Evolutionary conservation across 2,888 invertebrate genomes (phyloP).

Genomic region (Pyralis farinalis): DNA sequence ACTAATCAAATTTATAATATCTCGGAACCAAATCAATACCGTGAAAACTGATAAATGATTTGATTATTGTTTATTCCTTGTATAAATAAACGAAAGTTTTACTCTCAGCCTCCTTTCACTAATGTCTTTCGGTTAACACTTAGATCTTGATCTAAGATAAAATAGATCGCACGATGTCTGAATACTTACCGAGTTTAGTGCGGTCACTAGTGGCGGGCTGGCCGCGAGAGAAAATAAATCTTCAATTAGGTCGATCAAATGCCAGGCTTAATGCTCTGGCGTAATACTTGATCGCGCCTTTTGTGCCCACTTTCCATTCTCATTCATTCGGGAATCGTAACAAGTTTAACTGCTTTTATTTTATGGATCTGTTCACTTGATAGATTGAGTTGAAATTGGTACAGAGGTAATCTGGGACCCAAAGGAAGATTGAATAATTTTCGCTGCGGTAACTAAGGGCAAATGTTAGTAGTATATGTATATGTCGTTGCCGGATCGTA

Average conservation of each 20-base stretch:
- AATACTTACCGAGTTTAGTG: conserved; percentile 44
- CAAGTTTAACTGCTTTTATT: conserved; percentile 11
- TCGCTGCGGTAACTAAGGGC: too few species aligned
- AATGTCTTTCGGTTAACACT: conserved; percentile 66
- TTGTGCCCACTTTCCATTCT: conserved; percentile 31
- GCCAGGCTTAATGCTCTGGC: conserved; percentile 53
- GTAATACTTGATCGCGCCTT: conserved; percentile 38
- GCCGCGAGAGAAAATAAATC: conserved; percentile 72
- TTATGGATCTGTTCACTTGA: conserved; percentile 6
- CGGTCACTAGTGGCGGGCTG: conserved; percentile 62
- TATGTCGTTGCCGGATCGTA: too few species aligned
- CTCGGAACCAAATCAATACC: conserved; percentile 30
- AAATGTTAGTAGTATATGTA: too few species aligned
- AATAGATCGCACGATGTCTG: conserved; percentile 73
- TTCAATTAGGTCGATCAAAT: conserved; percentile 78
- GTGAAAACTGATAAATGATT: conserved; percentile 63
- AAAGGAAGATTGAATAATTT: too few species aligned
- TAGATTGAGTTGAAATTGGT: too few species aligned
- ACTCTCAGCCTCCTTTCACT: conserved; percentile 73
- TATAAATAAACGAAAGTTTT: conserved; percentile 68
- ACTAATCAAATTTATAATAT: conserved; percentile 54
- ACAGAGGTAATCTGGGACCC: too few species aligned
- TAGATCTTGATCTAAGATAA: conserved; percentile 71
- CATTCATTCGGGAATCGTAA: conserved; percentile 20
- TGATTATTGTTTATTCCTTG: conserved; percentile 72